These are phyloP conservation scores for Trichogramma pretiosum DNA, from an alignment of 1,140 invertebrate genomes.

Conservation along the genomic window DNA sequence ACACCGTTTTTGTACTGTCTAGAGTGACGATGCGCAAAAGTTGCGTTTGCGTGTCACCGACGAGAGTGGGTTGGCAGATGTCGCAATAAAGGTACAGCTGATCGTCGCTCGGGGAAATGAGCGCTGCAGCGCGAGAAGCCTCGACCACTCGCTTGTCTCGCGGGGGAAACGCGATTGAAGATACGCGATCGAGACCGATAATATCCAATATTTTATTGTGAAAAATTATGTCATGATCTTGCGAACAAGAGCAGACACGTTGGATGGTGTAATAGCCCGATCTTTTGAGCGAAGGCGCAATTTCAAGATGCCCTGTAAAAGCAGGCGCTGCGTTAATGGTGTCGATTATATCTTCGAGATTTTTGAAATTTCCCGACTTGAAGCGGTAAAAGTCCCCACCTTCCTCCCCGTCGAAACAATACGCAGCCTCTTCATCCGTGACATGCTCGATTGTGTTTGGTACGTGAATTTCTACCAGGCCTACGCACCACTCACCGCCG, in stretches of 20 bases:
- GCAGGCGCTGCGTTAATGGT: no score
- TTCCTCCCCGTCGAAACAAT: no score
- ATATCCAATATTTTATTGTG: no score
- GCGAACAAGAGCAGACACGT: no score
- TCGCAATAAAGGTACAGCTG: slow-evolving; percentile 24
- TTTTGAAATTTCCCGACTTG: not conserved
- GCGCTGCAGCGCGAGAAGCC: slow-evolving; percentile 2
- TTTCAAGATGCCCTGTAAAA: no score
- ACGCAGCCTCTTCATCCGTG: not conserved
- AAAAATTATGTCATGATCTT: no score
- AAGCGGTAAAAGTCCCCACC: not conserved
- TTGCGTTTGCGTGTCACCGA: slow-evolving; percentile 20
- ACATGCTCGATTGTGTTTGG: slow-evolving; percentile 18
- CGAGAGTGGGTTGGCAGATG: slow-evolving; percentile 19
- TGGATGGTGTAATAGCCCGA: no score
- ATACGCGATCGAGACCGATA: no score
- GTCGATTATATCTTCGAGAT: no score
- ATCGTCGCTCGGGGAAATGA: slow-evolving; percentile 7
- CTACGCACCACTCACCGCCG: slow-evolving; percentile 18
- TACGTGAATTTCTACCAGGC: slow-evolving; percentile 19
- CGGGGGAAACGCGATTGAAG: no score
- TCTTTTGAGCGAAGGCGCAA: no score
- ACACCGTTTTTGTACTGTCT: slow-evolving; percentile 7
- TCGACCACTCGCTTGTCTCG: no score
- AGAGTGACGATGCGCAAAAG: slow-evolving; percentile 18